Evolutionary conservation across 1,140 invertebrate species (phyloP).

Genomic region (Monochamus saltuarius): DNA sequence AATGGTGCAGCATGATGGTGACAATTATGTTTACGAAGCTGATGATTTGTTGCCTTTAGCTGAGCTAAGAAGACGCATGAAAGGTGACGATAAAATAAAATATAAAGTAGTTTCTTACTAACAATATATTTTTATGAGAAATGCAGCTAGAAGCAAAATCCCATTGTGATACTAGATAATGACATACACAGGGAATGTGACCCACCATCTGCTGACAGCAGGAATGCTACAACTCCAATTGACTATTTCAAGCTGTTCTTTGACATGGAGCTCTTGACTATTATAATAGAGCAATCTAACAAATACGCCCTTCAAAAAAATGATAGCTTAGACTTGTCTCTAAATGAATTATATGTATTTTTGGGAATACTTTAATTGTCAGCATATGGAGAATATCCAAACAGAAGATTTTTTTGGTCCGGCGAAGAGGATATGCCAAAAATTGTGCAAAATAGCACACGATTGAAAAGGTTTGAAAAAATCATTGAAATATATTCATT

Average conservation of each 20-base stretch:
- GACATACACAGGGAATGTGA: too few species aligned
- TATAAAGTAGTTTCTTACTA: too few species aligned
- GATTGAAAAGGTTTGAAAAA: slow-evolving; percentile 32
- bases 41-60: too few species aligned
- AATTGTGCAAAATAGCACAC: slow-evolving; percentile 29
- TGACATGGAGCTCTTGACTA: too few species aligned
- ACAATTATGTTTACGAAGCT: too few species aligned
- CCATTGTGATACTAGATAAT: too few species aligned
- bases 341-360: slow-evolving; percentile 32
- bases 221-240: neutral
- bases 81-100: too few species aligned
- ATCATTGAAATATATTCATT: slow-evolving; percentile 30
- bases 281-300: slow-evolving; percentile 6
- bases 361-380: slow-evolving; percentile 32
- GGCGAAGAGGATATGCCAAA: slow-evolving; percentile 27
- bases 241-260: neutral
- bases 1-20: too few species aligned
- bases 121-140: too few species aligned
- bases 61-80: too few species aligned
- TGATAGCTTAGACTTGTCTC: neutral
- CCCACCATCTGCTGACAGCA: too few species aligned
- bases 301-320: slow-evolving; percentile 22
- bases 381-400: slow-evolving; percentile 33
- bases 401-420: slow-evolving; percentile 29
- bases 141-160: too few species aligned